Conservation (phyloP, 2,888 invertebrate species). For the Yponomeuta cagnagella region DNA sequence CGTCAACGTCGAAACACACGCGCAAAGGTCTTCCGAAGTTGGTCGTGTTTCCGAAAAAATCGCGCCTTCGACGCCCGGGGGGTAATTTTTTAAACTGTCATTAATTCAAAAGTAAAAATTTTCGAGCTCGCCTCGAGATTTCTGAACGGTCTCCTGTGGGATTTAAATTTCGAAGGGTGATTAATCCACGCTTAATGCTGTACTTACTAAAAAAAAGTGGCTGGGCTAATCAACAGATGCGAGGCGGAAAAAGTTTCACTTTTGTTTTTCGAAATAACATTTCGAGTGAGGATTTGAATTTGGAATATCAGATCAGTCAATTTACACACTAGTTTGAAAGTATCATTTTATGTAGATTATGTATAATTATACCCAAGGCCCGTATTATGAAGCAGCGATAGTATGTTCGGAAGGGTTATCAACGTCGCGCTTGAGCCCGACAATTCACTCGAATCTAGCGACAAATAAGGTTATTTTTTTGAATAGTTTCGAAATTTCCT, state of each 20-base stretch:
- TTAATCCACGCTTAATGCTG: constrained; percentile 71
- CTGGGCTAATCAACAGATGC: constrained; percentile 56
- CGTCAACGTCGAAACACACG: not conserved
- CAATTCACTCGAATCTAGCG: too few species aligned
- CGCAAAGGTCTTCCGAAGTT: constrained; percentile 24
- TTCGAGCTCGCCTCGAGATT: constrained; percentile 30
- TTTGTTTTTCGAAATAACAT: not conserved
- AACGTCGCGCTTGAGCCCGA: too few species aligned
- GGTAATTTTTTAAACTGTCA: constrained; percentile 59
- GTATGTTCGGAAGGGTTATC: too few species aligned
- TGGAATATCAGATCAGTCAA: too few species aligned
- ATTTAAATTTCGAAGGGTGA: constrained; percentile 42
- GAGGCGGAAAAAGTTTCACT: not conserved
- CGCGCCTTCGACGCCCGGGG: constrained; percentile 32
- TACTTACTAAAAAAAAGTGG: constrained; percentile 46
- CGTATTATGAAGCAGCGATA: too few species aligned
- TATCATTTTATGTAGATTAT: too few species aligned
- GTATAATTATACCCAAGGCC: too few species aligned
- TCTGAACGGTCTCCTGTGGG: constrained; percentile 37
- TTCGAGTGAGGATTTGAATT: not conserved
- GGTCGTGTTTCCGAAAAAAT: constrained; percentile 23
- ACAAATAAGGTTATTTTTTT: too few species aligned
- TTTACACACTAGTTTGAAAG: too few species aligned
- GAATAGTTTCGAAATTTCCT: too few species aligned
- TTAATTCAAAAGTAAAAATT: constrained; percentile 59